A percentile compares a stretch with the other conserved stretches of the same genome.
Conservation (phyloP, 2,888 invertebrate genomes). For the Cosmia pyralina region DNA sequence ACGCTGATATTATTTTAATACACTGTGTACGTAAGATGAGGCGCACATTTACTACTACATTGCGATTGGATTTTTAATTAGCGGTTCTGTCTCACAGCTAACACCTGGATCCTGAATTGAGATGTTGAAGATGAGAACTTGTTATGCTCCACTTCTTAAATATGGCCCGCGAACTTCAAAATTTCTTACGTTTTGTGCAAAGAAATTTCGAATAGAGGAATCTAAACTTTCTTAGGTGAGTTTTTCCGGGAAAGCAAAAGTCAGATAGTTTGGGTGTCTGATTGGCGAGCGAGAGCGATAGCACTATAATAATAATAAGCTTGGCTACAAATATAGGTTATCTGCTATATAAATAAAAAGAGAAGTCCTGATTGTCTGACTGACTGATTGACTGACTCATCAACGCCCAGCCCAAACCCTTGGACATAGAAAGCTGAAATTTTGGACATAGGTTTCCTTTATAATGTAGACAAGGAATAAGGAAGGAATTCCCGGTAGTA, state of each 20-base stretch:
- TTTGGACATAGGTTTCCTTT: too few relatives aligned
- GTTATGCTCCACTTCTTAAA: background rate
- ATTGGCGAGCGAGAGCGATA: too few relatives aligned
- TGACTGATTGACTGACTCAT: too few relatives aligned
- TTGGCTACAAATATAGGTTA: too few relatives aligned
- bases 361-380: too few relatives aligned
- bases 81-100: background rate
- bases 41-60: constrained; percentile 4
- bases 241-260: background rate
- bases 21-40: constrained; percentile 38
- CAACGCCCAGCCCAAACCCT: too few relatives aligned
- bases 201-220: background rate
- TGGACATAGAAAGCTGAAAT: too few relatives aligned
- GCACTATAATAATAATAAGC: too few relatives aligned
- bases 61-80: background rate
- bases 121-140: background rate
- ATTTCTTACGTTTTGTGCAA: background rate
- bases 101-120: background rate
- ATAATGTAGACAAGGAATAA: too few relatives aligned
- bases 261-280: background rate
- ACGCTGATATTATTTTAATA: constrained; percentile 61
- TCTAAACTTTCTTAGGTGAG: background rate
- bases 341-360: too few relatives aligned
- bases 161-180: background rate
- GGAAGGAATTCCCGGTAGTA: too few relatives aligned